Conservation (phyloP, 1,140 invertebrate genomes). For the Eriocheir sinensis region DNA sequence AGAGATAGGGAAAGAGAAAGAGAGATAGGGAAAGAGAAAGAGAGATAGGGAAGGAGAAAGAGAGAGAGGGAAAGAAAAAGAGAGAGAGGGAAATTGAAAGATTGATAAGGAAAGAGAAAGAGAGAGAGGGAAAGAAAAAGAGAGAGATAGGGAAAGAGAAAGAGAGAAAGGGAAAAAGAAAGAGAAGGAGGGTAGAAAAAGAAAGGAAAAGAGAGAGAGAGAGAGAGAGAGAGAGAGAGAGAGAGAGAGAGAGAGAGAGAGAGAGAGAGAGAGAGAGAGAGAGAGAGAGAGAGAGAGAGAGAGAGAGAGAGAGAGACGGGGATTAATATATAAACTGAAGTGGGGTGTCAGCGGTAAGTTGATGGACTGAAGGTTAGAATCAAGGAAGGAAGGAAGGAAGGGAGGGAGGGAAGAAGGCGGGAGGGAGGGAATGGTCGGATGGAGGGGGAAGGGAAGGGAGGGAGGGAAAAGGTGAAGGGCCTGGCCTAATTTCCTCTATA, state of each 20-base stretch:
- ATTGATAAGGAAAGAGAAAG: background rate
- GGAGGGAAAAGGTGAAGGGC: background rate
- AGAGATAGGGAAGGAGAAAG: background rate
- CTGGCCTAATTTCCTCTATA: slow-evolving; percentile 16
- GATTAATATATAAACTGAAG: too few species aligned
- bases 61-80: background rate
- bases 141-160: background rate
- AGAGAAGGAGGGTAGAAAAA: background rate
- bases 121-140: background rate
- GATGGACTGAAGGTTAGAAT: too few species aligned
- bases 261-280: too few species aligned
- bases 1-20: background rate
- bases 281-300: too few species aligned
- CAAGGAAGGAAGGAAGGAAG: background rate
- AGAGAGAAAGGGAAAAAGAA: background rate
- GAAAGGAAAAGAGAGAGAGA: too few species aligned
- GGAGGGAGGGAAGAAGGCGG: background rate
- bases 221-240: too few species aligned
- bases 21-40: too few species aligned
- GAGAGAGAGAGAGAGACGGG: background rate
- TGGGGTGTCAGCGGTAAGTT: too few species aligned
- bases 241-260: too few species aligned
- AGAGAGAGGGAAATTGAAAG: background rate
- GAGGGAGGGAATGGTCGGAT: too few species aligned
- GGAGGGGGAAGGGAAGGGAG: background rate